phyloP scores from a whole-genome alignment of 2,113 vertebrate genomes.

The Hiodon alosoides region DNA sequence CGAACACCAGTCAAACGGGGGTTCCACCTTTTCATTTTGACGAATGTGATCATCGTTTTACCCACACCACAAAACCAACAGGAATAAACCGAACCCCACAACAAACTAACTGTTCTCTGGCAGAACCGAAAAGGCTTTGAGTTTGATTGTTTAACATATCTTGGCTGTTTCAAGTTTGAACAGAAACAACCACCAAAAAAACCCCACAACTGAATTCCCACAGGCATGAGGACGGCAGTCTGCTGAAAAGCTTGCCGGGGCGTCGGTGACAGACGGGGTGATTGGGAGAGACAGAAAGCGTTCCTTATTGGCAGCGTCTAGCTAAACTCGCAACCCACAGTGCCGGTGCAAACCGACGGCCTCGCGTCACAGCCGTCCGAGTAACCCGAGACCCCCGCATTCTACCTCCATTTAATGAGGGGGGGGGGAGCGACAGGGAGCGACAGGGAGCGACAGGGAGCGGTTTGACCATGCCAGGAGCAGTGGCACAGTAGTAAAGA shows the following conservation, averaged over 20 bases:
- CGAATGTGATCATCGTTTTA: conserved; percentile 13
- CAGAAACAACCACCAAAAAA: neutral
- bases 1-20: neutral
- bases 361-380: too few relatives aligned
- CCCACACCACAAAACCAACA: neutral
- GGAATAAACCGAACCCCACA: neutral
- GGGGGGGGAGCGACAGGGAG: neutral
- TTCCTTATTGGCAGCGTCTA: neutral
- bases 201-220: too few relatives aligned
- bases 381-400: too few relatives aligned
- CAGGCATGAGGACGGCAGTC: neutral
- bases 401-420: too few relatives aligned
- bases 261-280: neutral
- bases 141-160: neutral
- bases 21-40: neutral
- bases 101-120: neutral
- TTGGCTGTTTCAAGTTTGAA: neutral
- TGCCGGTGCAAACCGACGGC: too few relatives aligned
- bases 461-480: conserved; percentile 27
- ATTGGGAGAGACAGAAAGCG: neutral
- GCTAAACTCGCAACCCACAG: neutral
- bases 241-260: too few relatives aligned
- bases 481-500: too few relatives aligned
- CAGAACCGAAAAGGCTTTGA: neutral
- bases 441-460: neutral